Conservation (phyloP, 1,140 invertebrate species). For the Bombyx mori region DNA sequence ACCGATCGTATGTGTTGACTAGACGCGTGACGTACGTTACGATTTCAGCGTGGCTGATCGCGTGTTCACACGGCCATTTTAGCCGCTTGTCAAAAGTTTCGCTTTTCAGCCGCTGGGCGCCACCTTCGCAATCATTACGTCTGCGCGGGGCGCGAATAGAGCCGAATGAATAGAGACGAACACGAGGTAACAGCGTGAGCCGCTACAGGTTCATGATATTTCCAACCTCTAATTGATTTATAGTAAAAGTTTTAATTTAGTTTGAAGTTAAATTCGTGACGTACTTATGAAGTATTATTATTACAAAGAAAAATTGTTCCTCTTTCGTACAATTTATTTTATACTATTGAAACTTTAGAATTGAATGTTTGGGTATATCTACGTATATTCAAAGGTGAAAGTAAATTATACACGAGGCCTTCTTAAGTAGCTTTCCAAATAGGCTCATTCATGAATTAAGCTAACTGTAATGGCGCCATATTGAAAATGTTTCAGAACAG, state of each 20-base stretch:
- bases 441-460: too few species aligned
- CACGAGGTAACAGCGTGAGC: constrained; percentile 4
- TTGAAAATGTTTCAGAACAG: too few species aligned
- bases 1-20: constrained; percentile 40
- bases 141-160: constrained; percentile 62
- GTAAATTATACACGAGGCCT: too few species aligned
- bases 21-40: constrained; percentile 48
- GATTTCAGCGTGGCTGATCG: constrained; percentile 50
- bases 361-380: too few species aligned
- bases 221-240: constrained; percentile 52
- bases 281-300: constrained; percentile 10
- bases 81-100: constrained; percentile 58
- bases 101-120: constrained; percentile 43
- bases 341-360: too few species aligned
- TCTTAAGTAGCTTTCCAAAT: too few species aligned
- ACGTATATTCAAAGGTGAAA: too few species aligned
- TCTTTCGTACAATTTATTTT: too few species aligned
- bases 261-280: constrained; percentile 44
- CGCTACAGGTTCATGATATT: constrained; percentile 21
- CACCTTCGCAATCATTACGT: constrained; percentile 45
- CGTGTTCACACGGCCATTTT: constrained; percentile 66
- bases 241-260: constrained; percentile 61
- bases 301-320: neutral
- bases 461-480: too few species aligned
- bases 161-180: constrained; percentile 14